Conservation (phyloP, 2,888 invertebrate genomes). For the Cecidostiba fungosa region DNA sequence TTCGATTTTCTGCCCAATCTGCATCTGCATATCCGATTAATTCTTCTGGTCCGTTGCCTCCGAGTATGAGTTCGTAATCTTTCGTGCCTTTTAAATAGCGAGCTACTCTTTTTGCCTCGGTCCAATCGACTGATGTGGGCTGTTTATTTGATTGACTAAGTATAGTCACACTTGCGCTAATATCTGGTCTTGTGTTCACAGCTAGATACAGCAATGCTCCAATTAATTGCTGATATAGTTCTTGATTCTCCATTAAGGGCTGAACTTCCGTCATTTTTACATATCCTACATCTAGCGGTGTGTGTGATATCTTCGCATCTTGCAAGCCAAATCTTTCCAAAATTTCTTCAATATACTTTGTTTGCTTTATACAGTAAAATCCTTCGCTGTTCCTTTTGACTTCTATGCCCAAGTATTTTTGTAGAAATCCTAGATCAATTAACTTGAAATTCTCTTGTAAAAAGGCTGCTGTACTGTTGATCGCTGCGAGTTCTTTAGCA, state of each 20-base stretch:
- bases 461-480: conserved; percentile 43
- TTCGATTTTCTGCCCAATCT: conserved; percentile 71
- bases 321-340: conserved; percentile 53
- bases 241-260: conserved; percentile 46
- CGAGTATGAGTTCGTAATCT: conserved; percentile 58
- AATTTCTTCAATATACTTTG: conserved; percentile 60
- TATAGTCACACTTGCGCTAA: conserved; percentile 67
- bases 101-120: conserved; percentile 68
- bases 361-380: conserved; percentile 62
- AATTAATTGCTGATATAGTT: conserved; percentile 63
- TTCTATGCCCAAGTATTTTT: conserved; percentile 64
- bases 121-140: conserved; percentile 69
- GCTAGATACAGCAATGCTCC: conserved; percentile 66
- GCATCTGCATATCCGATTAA: conserved; percentile 72
- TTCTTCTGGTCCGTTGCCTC: conserved; percentile 23
- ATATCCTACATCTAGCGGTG: conserved; percentile 64
- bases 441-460: conserved; percentile 62
- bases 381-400: conserved; percentile 56
- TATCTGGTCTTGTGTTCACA: conserved; percentile 69
- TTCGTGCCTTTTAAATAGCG: conserved; percentile 67
- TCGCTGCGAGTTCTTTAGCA: conserved; percentile 33
- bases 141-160: conserved; percentile 68
- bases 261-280: conserved; percentile 30
- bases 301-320: conserved; percentile 62
- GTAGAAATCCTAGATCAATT: conserved; percentile 62